Conservation (phyloP, 1,140 invertebrate species). For the Cryptotermes secundus region DNA sequence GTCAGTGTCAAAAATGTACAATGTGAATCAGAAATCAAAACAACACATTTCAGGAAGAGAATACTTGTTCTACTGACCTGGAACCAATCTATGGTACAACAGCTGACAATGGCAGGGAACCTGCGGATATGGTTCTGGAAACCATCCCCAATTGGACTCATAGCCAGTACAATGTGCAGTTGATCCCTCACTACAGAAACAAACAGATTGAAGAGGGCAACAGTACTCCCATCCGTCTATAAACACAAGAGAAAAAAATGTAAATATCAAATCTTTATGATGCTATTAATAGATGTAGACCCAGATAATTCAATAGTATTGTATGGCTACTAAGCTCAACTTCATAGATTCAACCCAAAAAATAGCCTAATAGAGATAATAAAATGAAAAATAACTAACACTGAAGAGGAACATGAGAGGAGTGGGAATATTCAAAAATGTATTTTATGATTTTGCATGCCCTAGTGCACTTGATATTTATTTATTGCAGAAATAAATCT, state of each 20-base stretch:
- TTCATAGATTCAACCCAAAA: too few species aligned
- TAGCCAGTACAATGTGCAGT: conserved; percentile 87
- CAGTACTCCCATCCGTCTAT: conserved; percentile 84
- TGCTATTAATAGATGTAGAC: too few species aligned
- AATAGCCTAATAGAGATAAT: too few species aligned
- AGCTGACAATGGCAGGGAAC: conserved; percentile 93
- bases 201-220: conserved; percentile 92
- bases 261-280: too few species aligned
- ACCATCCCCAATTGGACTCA: conserved; percentile 87
- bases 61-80: conserved; percentile 60
- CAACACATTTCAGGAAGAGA: background rate
- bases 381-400: too few species aligned
- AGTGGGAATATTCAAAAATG: too few species aligned
- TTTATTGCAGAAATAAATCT: too few species aligned
- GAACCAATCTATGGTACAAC: conserved; percentile 97
- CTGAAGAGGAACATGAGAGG: too few species aligned
- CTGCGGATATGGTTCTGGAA: conserved; percentile 86
- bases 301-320: too few species aligned
- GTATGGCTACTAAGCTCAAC: too few species aligned
- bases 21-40: background rate
- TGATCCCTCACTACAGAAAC: conserved; percentile 87
- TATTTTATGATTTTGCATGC: too few species aligned
- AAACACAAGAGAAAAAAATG: background rate
- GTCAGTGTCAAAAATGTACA: background rate
- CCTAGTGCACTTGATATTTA: too few species aligned